Evolutionary conservation across 1,140 invertebrate species (phyloP).

Genomic region (Solenopsis invicta): DNA sequence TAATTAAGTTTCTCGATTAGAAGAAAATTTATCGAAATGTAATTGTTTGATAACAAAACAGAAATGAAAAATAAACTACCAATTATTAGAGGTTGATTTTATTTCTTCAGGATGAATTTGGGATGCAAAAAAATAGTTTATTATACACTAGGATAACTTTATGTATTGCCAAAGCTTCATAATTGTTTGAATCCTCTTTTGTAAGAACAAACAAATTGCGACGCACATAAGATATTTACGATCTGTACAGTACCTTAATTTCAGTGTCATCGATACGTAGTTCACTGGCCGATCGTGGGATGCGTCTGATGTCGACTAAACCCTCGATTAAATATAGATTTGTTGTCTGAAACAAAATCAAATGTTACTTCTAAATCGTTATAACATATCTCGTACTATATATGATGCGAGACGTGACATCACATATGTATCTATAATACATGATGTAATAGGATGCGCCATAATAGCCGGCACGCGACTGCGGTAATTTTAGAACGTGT

Average conservation of each 20-base stretch:
- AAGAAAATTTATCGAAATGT: too few species aligned
- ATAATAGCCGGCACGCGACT: constrained; percentile 15
- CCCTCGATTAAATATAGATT: constrained; percentile 67
- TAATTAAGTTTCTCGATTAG: too few species aligned
- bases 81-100: too few species aligned
- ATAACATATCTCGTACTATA: constrained; percentile 48
- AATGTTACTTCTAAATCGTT: constrained; percentile 40
- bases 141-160: too few species aligned
- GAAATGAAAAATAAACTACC: too few species aligned
- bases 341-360: constrained; percentile 51
- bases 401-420: neutral
- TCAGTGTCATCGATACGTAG: neutral
- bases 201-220: neutral
- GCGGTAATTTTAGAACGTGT: neutral
- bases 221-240: neutral
- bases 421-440: neutral
- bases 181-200: too few species aligned
- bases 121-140: too few species aligned
- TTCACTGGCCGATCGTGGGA: constrained; percentile 24
- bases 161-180: too few species aligned
- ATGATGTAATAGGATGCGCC: neutral
- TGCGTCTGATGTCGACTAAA: constrained; percentile 47
- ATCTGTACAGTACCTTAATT: neutral
- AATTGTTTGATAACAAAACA: too few species aligned
- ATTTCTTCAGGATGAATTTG: too few species aligned